Percentiles rank a stretch among this genome's conserved stretches.
Conservation (phyloP, 2,888 invertebrate species). For the Incurvaria masculella region DNA sequence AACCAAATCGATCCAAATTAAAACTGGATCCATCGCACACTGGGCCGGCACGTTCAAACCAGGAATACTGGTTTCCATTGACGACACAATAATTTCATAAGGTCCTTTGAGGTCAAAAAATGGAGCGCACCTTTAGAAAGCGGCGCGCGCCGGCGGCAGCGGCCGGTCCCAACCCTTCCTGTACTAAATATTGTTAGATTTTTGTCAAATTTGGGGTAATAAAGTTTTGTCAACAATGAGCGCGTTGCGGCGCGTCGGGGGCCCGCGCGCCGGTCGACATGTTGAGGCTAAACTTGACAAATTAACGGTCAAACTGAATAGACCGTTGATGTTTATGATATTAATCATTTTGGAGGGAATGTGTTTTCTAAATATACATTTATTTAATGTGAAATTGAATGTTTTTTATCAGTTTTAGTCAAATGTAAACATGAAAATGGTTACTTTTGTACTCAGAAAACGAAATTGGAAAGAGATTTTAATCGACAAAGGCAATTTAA, state of each 20-base stretch:
- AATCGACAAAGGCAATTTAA: too few relatives aligned
- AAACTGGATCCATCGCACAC: too few relatives aligned
- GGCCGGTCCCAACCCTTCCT: not conserved
- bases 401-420: too few relatives aligned
- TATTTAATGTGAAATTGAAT: too few relatives aligned
- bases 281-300: slow-evolving; percentile 42
- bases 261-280: too few relatives aligned
- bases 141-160: slow-evolving; percentile 15
- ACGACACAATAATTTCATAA: slow-evolving; percentile 31
- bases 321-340: slow-evolving; percentile 33
- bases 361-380: too few relatives aligned
- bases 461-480: too few relatives aligned
- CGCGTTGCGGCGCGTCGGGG: slow-evolving; percentile 26
- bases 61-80: slow-evolving; percentile 33
- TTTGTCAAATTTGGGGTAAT: slow-evolving; percentile 54
- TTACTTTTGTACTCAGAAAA: too few relatives aligned
- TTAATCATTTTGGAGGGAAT: slow-evolving; percentile 13
- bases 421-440: too few relatives aligned
- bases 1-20: too few relatives aligned
- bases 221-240: slow-evolving; percentile 54
- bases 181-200: slow-evolving; percentile 12
- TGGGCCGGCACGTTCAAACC: slow-evolving; percentile 26
- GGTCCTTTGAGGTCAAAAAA: slow-evolving; percentile 42
- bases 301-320: slow-evolving; percentile 36
- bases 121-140: slow-evolving; percentile 39